Conservation (phyloP, 2,888 invertebrate genomes). For the Spicauda simplicius region DNA sequence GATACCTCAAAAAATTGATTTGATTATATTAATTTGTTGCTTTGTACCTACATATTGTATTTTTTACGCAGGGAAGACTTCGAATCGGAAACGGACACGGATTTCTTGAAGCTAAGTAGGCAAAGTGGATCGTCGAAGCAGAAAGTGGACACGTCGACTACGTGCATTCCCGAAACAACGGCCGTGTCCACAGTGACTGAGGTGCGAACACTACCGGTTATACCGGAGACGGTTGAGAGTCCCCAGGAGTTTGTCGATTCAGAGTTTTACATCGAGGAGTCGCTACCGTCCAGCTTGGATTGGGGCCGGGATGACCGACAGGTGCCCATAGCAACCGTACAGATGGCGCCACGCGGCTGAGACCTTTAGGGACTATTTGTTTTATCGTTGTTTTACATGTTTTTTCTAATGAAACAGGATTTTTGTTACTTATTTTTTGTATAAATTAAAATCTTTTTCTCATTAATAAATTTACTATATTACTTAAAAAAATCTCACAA, state of each 20-base stretch:
- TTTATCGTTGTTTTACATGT: neutral
- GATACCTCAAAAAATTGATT: neutral
- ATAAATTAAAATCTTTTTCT: too few relatives aligned
- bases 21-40: neutral
- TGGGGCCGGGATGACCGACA: slow-evolving; percentile 84
- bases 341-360: slow-evolving; percentile 44
- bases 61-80: slow-evolving; percentile 84
- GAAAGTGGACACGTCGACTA: slow-evolving; percentile 68
- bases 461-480: too few relatives aligned
- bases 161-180: slow-evolving; percentile 75
- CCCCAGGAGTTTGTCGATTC: slow-evolving; percentile 89
- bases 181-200: slow-evolving; percentile 85
- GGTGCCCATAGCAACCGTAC: slow-evolving; percentile 61
- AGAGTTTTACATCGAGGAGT: slow-evolving; percentile 95
- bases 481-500: too few relatives aligned
- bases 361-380: slow-evolving; percentile 28
- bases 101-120: slow-evolving; percentile 90
- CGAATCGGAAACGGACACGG: slow-evolving; percentile 92
- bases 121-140: slow-evolving; percentile 83
- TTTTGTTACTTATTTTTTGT: too few relatives aligned
- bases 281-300: slow-evolving; percentile 93
- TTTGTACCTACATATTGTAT: neutral
- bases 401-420: too few relatives aligned
- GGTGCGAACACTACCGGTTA: slow-evolving; percentile 76
- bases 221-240: slow-evolving; percentile 55